phyloP scores from a whole-genome alignment of 2,113 vertebrate genomes.

The Thunnus thynnus region DNA sequence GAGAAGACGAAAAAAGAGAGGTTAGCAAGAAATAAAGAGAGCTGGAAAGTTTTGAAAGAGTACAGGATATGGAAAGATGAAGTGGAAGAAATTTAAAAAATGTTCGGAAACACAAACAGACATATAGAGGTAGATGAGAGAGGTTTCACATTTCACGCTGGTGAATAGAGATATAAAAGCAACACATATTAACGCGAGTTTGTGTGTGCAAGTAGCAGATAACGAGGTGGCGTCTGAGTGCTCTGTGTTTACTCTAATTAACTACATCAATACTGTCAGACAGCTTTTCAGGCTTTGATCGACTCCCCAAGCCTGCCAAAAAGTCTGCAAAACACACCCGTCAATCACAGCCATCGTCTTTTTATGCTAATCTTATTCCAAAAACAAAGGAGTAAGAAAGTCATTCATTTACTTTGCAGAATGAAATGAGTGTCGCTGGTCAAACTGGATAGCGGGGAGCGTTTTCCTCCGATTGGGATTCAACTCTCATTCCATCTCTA shows the following conservation, averaged over 20 bases:
- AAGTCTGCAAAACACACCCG: constrained; percentile 59
- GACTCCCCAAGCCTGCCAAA: constrained; percentile 58
- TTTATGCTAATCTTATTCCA: constrained; percentile 53
- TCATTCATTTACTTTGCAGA: constrained; percentile 31
- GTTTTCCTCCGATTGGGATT: constrained; percentile 34
- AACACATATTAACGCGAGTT: constrained; percentile 41
- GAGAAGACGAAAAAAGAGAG: constrained; percentile 19
- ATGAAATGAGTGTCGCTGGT: constrained; percentile 25
- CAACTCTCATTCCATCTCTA: constrained; percentile 43
- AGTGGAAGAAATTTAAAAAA: not conserved
- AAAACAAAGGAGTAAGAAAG: constrained; percentile 22
- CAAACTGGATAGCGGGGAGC: constrained; percentile 16
- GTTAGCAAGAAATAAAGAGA: not conserved
- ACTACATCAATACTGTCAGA: constrained; percentile 77
- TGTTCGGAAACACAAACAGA: constrained; percentile 23
- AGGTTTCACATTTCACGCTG: constrained; percentile 59
- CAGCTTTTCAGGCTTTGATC: constrained; percentile 71
- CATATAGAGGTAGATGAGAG: constrained; percentile 40
- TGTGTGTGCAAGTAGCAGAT: constrained; percentile 61
- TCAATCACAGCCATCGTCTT: constrained; percentile 63
- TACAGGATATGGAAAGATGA: not conserved
- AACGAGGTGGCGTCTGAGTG: constrained; percentile 55
- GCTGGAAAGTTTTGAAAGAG: constrained; percentile 38
- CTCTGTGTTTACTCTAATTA: constrained; percentile 80
- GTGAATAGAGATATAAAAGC: constrained; percentile 63